Evolutionary conservation across 2,797 vertebrate genomes (phyloP), one percentile per base, ranked within the genome.

Genomic region (Hoplostethus atlanticus): DNA sequence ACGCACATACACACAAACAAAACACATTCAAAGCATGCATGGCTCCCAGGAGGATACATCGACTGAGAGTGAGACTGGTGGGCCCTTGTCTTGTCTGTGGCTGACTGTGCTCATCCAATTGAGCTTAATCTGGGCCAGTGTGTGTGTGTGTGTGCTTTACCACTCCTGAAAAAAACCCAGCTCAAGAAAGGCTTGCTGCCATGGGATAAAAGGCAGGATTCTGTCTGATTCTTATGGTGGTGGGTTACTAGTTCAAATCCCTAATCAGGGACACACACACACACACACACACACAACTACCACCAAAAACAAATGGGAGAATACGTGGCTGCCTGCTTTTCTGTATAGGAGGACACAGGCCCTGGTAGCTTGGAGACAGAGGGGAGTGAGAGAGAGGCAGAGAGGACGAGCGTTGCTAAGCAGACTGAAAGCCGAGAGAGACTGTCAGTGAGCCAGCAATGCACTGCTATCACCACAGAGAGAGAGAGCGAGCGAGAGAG

Each of bases 371-470:
- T 84, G 84, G 87, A 90, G 88, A 90, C 71, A 66, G 84, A 73
- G 84, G 77, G 70, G 81, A 89, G 90, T 62, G 87, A 88, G 88
- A 79, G 85, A 89, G 84, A 74, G 78, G 79, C 78, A 72, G 85
- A 71, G 84, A 87, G 85, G 80, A 88, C 44, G 79, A 87, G 91
- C 81, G 89, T 93, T 92, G 91, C 91, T 94, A 93, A 91, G 92
- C 88, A 88, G 82, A 92, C 83, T 85, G 82, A 83, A 90, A 90
- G 88, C 87, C n/a, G 72, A 87, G 84, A 76, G 84, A 90, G 88
- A 76, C 81, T 89, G 90, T 85, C 87, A 88, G 91, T 80, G 70
- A 82, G 89, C 86, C 87, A 91, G 87, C 73, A 77, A 83, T 81
- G 83, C 80, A 71, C 85, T 77, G 81, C 81, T 86, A 86, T 88